Evolutionary conservation across 2,797 vertebrate species (phyloP).

Genomic region (Capromys pilorides): DNA sequence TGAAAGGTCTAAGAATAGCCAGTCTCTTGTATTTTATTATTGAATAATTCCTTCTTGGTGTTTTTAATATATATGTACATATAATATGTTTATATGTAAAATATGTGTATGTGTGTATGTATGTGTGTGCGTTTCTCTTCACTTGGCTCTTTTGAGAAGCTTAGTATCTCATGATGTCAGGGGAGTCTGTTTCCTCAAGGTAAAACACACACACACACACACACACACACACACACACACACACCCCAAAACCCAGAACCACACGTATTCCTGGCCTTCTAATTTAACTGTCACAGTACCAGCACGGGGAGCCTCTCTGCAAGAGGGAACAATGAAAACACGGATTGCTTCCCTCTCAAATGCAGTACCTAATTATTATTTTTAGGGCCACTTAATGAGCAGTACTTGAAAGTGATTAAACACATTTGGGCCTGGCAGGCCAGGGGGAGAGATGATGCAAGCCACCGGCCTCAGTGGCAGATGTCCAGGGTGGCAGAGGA

Average conservation of each 20-base stretch:
- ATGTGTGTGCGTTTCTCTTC: slow-evolving; percentile 51
- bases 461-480: neutral
- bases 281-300: slow-evolving; percentile 74
- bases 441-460: slow-evolving; percentile 49
- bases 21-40: slow-evolving; percentile 53
- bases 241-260: slow-evolving; percentile 72
- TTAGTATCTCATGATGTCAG: slow-evolving; percentile 75
- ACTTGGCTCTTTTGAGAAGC: slow-evolving; percentile 65
- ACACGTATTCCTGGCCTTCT: slow-evolving; percentile 73
- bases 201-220: too few relatives aligned
- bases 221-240: too few relatives aligned
- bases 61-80: slow-evolving; percentile 44
- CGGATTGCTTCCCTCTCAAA: slow-evolving; percentile 79
- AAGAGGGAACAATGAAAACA: slow-evolving; percentile 67
- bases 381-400: slow-evolving; percentile 75
- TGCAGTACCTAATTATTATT: slow-evolving; percentile 81
- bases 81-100: neutral
- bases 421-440: slow-evolving; percentile 69
- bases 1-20: slow-evolving; percentile 30
- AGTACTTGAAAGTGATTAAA: slow-evolving; percentile 73
- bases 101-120: neutral
- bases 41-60: slow-evolving; percentile 67
- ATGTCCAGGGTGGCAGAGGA: neutral
- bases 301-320: slow-evolving; percentile 71
- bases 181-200: slow-evolving; percentile 73